Conservation (phyloP, 2,797 vertebrate genomes). For the Poecilia gillii region DNA sequence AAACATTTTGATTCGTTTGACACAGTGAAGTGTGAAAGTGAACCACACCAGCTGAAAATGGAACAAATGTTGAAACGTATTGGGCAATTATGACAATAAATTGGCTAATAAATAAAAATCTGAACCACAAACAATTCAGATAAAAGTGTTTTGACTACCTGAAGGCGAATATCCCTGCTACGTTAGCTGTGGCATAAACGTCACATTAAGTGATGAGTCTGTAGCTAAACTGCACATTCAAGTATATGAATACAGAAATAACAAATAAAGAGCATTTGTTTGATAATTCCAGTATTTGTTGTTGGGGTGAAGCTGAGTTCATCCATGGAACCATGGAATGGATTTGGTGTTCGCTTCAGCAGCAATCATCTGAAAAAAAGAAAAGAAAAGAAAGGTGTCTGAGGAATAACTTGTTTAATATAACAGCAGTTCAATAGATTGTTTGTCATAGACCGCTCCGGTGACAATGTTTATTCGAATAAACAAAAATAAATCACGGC, state of each 20-base stretch:
- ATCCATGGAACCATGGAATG: slow-evolving; percentile 51
- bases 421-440: slow-evolving; percentile 64
- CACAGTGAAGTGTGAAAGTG: too few relatives aligned
- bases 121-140: not conserved
- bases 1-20: too few relatives aligned
- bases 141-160: not conserved
- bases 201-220: slow-evolving; percentile 33
- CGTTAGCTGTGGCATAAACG: slow-evolving; percentile 36
- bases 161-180: slow-evolving; percentile 28
- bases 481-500: slow-evolving; percentile 63
- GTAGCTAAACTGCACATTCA: slow-evolving; percentile 20
- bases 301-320: slow-evolving; percentile 61
- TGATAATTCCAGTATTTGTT: slow-evolving; percentile 36
- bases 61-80: not conserved
- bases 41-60: too few relatives aligned
- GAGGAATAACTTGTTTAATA: slow-evolving; percentile 62
- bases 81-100: not conserved
- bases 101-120: not conserved
- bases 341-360: slow-evolving; percentile 40
- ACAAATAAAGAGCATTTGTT: slow-evolving; percentile 16
- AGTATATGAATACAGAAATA: slow-evolving; percentile 13
- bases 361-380: slow-evolving; percentile 37
- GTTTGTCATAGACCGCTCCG: slow-evolving; percentile 62
- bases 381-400: slow-evolving; percentile 30
- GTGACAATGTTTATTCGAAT: slow-evolving; percentile 64